Evolutionary conservation across 2,888 invertebrate species (phyloP), one percentile per base, ranked within the genome.

Genomic region (Cerastoderma edule): DNA sequence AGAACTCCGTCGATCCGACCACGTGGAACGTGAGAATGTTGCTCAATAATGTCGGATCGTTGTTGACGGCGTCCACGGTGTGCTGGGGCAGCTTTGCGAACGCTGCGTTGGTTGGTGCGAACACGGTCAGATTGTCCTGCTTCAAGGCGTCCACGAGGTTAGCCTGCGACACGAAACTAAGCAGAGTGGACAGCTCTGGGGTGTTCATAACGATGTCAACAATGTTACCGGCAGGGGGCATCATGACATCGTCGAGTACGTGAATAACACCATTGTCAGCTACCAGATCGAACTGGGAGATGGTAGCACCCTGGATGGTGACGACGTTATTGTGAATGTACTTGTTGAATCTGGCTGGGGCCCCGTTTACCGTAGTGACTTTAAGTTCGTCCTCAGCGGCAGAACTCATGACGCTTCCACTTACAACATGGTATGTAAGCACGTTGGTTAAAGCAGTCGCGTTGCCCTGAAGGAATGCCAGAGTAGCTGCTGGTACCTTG

Each of bases 241-340:
- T 76, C 83, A 60, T 60, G 13, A 60, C 60, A 1, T 35, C 8
- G 24, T 60, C 39, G 39, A 60, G 35, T 13, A 60, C 81, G 60
- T 86, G 85, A 22, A 87, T 72, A 10, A 83, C 68, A 27, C 87
- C 85, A 48, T 87, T 87, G 24, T 65, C 69, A 6, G 84, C 83
- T 3, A 28, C n/a, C n/a, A 77, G 74, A 64, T 87, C 83, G 19
- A 76, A 72, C n/a, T 67, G 50, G 8, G 68, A 71, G 16, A 84
- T 75, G 35, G 67, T 70, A 13, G 75, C 74, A 32, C 84, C 84
- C 63, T 82, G 74, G 10, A 81, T 75, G 2, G 83, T 8, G 16
- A 39, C 39, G 39, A 16, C 39, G 39, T 39, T 39, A 16, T 39
- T 39, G 39, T 39, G 39, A 13, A 16, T 16, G 39, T 39, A 39